phyloP scores from a whole-genome alignment of 1,140 invertebrate species.

The Anadara kagoshimensis region DNA sequence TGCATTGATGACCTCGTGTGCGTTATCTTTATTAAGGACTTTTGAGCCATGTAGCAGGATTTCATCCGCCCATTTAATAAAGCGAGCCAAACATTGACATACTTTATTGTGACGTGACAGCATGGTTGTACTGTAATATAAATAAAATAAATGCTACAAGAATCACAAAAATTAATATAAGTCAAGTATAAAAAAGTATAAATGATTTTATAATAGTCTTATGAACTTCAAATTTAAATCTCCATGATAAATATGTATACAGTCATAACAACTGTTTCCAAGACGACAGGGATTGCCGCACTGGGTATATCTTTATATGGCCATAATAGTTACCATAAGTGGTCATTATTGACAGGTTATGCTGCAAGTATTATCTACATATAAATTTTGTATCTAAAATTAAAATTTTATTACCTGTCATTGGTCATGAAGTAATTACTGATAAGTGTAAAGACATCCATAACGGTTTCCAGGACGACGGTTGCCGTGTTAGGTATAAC shows the following conservation, averaged over 20 bases:
- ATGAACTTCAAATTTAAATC: no score
- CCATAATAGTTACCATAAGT: background rate
- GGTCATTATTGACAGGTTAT: background rate
- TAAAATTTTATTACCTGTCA: no score
- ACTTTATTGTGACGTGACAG: slow-evolving; percentile 88
- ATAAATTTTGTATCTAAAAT: no score
- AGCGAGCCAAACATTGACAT: slow-evolving; percentile 88
- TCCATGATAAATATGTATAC: no score
- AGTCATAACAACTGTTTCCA: background rate
- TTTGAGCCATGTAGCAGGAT: slow-evolving; percentile 85
- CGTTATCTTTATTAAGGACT: slow-evolving; percentile 79
- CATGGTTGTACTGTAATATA: slow-evolving; percentile 77
- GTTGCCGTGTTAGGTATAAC: slow-evolving; percentile 94
- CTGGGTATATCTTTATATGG: background rate
- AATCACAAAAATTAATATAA: no score
- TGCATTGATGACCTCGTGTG: slow-evolving; percentile 84
- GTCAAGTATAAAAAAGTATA: no score
- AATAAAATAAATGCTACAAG: no score
- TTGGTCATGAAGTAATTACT: slow-evolving; percentile 82
- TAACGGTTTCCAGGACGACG: slow-evolving; percentile 92
- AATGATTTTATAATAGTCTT: no score
- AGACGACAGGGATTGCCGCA: background rate
- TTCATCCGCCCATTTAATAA: slow-evolving; percentile 93
- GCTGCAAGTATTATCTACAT: background rate
- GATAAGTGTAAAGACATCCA: slow-evolving; percentile 86